Percentiles rank a stretch among this genome's conserved stretches.
Conservation (phyloP, 2,797 vertebrate genomes). For the Cyclopterus lumpus region DNA sequence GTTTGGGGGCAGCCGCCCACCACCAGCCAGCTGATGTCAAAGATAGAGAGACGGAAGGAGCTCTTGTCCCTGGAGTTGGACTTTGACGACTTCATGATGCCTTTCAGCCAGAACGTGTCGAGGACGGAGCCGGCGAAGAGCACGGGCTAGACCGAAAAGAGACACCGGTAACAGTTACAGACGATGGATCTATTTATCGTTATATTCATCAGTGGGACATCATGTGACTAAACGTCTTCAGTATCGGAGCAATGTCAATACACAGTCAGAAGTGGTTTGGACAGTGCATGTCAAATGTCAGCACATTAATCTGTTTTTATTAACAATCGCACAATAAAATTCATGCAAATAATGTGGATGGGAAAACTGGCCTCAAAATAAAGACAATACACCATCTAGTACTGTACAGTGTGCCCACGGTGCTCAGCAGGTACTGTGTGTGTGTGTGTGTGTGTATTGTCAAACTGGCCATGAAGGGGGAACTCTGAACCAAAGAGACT, state of each 20-base stretch:
- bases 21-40: conserved; percentile 84
- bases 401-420: not conserved
- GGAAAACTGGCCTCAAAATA: not conserved
- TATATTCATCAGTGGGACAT: not conserved
- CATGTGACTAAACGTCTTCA: not conserved
- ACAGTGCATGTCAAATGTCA: not conserved
- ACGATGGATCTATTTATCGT: not conserved
- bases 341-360: not conserved
- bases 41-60: conserved; percentile 79
- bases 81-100: conserved; percentile 86
- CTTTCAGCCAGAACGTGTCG: conserved; percentile 84
- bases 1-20: conserved; percentile 86
- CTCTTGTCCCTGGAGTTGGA: conserved; percentile 79
- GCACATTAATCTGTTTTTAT: not conserved
- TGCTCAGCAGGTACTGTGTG: not conserved
- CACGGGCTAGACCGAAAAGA: conserved; percentile 39
- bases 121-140: conserved; percentile 63
- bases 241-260: not conserved
- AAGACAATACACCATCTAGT: not conserved
- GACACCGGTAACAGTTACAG: not conserved
- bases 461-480: not conserved
- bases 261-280: not conserved
- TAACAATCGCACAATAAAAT: not conserved
- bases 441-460: not conserved
- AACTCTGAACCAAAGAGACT: not conserved